phyloP scores from a whole-genome alignment of 1,140 invertebrate genomes.

The Euura saliciscinereae region DNA sequence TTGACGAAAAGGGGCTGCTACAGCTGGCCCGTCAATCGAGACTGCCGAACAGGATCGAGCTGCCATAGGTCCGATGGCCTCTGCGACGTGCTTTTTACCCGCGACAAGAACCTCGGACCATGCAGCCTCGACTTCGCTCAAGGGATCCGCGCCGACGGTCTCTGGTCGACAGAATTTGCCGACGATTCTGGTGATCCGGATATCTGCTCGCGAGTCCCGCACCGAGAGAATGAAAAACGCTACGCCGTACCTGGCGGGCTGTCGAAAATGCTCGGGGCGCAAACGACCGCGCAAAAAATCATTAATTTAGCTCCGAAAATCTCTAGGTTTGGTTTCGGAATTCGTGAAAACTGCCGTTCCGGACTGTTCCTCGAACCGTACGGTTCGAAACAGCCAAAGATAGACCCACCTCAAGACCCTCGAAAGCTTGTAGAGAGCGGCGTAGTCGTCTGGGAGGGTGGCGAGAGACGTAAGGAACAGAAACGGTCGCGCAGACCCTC shows the following conservation, averaged over 20 bases:
- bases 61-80: constrained; percentile 19
- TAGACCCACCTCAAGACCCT: constrained; percentile 20
- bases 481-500: constrained; percentile 17
- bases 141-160: not conserved
- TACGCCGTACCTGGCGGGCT: not conserved
- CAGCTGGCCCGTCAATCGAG: constrained; percentile 33
- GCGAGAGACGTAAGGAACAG: constrained; percentile 12
- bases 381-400: constrained; percentile 26
- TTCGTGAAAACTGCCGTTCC: constrained; percentile 57
- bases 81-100: constrained; percentile 38
- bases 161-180: not conserved
- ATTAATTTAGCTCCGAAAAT: constrained; percentile 29
- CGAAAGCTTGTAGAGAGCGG: constrained; percentile 43
- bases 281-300: constrained; percentile 10
- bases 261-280: not conserved
- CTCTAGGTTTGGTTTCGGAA: constrained; percentile 56
- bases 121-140: not conserved
- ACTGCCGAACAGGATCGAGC: not conserved
- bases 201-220: not conserved
- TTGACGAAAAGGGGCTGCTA: constrained; percentile 14
- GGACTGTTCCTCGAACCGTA: constrained; percentile 48
- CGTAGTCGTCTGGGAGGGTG: constrained; percentile 47
- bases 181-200: not conserved
- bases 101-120: constrained; percentile 14
- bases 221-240: constrained; percentile 2